Evolutionary conservation across 2,113 vertebrate genomes (phyloP).

Genomic region (Poecilia latipinna): DNA sequence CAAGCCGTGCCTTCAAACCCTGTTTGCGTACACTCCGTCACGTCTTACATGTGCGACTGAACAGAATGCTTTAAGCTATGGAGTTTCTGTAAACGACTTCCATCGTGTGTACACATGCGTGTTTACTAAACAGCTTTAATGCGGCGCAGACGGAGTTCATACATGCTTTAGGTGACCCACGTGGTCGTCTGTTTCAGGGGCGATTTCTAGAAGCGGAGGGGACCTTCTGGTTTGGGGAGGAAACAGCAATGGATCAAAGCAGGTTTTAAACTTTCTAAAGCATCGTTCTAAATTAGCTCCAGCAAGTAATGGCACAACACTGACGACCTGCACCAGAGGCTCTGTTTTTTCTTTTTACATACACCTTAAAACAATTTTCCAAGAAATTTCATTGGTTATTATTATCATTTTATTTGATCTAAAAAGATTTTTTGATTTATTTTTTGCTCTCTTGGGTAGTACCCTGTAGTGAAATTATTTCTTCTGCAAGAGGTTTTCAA

Average conservation of each 20-base stretch:
- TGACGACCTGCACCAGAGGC: no score
- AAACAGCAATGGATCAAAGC: neutral
- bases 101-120: neutral
- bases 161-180: neutral
- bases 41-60: constrained; percentile 3
- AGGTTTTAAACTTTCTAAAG: neutral
- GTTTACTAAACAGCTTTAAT: constrained; percentile 57
- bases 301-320: neutral
- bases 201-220: neutral
- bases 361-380: no score
- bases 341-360: no score
- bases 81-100: constrained; percentile 23
- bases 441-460: no score
- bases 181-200: neutral
- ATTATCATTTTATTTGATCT: no score
- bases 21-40: constrained; percentile 27
- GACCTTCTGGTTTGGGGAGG: neutral
- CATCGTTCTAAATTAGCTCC: neutral
- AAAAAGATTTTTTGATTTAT: no score
- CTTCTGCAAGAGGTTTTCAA: no score
- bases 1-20: neutral
- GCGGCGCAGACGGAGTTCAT: constrained; percentile 22
- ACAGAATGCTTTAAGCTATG: constrained; percentile 1
- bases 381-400: no score
- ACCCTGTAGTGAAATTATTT: no score